Percentiles rank a stretch among this genome's conserved stretches.
These are phyloP conservation scores for Hylaea fasciaria DNA, from an alignment of 2,888 invertebrate genomes.

Conservation along the genomic window DNA sequence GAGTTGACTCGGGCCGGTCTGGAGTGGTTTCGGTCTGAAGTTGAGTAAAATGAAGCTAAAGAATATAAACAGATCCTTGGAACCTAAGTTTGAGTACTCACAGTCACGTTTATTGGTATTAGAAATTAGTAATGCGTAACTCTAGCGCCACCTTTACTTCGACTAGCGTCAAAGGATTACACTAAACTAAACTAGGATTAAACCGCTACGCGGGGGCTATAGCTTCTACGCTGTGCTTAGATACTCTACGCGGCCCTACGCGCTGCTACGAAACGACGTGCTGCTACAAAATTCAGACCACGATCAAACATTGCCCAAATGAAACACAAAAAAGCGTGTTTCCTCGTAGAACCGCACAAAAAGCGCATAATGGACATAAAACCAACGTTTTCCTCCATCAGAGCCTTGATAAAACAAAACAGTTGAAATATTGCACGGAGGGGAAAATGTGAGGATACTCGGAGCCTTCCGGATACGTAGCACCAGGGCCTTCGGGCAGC, in stretches of 20 bases:
- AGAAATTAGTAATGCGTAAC: too few relatives aligned
- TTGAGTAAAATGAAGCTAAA: not conserved
- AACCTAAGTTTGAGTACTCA: too few relatives aligned
- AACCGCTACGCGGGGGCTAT: too few relatives aligned
- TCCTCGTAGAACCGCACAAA: not conserved
- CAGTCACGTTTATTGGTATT: too few relatives aligned
- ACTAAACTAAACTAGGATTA: not conserved
- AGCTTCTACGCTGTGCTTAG: too few relatives aligned
- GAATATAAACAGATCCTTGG: not conserved
- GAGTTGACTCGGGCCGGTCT: not conserved
- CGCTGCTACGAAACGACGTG: constrained; percentile 6
- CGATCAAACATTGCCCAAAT: constrained; percentile 8
- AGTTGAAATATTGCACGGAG: constrained; percentile 3
- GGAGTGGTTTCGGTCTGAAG: not conserved
- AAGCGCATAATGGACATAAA: constrained; percentile 8
- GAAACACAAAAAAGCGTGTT: constrained; percentile 1
- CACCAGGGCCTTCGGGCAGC: too few relatives aligned
- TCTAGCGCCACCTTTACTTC: too few relatives aligned
- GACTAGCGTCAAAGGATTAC: too few relatives aligned
- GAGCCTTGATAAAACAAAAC: constrained; percentile 9
- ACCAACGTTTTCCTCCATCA: constrained; percentile 10
- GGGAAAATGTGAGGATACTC: not conserved
- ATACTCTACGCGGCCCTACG: too few relatives aligned
- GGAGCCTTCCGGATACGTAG: too few relatives aligned
- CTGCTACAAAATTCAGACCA: constrained; percentile 7